A percentile compares a stretch with the other conserved stretches of the same genome.
phyloP scores from a whole-genome alignment of 2,113 vertebrate species.

The Deroptyus accipitrinus region DNA sequence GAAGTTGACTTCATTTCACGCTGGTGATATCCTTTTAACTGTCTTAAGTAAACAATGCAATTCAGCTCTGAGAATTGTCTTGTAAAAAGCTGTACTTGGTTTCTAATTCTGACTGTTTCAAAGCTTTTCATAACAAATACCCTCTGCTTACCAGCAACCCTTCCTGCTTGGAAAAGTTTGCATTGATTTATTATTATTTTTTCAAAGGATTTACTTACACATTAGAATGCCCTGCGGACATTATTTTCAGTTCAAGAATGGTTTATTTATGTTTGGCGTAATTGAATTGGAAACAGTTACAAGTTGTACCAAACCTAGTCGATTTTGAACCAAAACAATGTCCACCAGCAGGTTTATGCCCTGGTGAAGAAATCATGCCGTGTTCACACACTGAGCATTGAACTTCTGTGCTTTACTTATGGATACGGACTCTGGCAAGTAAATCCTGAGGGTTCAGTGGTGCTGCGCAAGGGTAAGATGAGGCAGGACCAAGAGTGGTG shows the following conservation, averaged over 20 bases:
- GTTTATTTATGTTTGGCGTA: constrained; percentile 51
- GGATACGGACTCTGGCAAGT: background rate
- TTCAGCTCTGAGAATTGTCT: background rate
- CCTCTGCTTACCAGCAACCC: constrained; percentile 8
- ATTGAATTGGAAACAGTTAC: constrained; percentile 45
- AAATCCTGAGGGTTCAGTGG: rapidly evolving
- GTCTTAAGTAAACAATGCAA: constrained; percentile 23
- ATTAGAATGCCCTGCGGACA: constrained; percentile 11
- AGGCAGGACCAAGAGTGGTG: background rate
- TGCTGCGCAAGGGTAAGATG: background rate
- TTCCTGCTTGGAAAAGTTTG: constrained; percentile 25
- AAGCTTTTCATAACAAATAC: constrained; percentile 31
- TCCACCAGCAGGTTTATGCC: background rate
- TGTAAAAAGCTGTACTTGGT: background rate
- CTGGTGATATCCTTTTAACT: constrained; percentile 56
- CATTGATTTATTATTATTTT: constrained; percentile 57
- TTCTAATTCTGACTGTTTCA: constrained; percentile 10
- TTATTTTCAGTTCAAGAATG: constrained; percentile 40
- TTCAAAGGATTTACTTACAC: constrained; percentile 47
- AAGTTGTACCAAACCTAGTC: background rate
- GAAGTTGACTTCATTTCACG: constrained; percentile 42
- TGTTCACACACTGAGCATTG: rapidly evolving
- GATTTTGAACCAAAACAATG: background rate
- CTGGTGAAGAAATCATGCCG: background rate
- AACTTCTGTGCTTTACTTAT: background rate